Conservation (phyloP, 2,797 vertebrate genomes). For the Paguma larvata region DNA sequence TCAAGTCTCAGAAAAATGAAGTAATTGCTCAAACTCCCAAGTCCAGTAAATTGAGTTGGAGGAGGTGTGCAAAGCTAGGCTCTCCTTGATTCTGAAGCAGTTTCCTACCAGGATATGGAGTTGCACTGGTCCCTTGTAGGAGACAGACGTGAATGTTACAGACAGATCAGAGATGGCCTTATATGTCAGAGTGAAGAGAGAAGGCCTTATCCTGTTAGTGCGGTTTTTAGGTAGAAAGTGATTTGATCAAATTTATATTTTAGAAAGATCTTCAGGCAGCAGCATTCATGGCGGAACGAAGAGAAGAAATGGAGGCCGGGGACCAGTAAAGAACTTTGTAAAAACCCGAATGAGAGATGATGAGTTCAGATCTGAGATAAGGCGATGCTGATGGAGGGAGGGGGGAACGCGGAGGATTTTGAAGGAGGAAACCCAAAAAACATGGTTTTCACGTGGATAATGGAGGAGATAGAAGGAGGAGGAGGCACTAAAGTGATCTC, state of each 20-base stretch:
- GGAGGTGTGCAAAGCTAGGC: not conserved
- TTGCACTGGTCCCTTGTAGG: not conserved
- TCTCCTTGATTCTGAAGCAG: not conserved
- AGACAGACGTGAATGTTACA: not conserved
- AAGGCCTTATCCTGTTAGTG: too few relatives aligned
- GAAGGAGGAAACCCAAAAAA: not conserved
- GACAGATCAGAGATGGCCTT: not conserved
- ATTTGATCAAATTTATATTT: not conserved
- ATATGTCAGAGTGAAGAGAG: not conserved
- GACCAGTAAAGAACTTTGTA: not conserved
- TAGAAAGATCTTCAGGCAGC: not conserved
- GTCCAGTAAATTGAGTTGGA: not conserved
- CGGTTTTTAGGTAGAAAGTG: not conserved
- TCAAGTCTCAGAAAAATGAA: not conserved
- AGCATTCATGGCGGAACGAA: not conserved
- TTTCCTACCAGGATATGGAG: not conserved
- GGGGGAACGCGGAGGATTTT: not conserved
- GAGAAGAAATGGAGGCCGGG: not conserved
- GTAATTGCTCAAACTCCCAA: not conserved
- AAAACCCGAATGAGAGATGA: not conserved
- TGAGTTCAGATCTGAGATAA: not conserved
- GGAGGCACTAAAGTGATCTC: not conserved
- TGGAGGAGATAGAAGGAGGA: not conserved
- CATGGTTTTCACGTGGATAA: not conserved
- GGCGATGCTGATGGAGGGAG: not conserved